Conservation (phyloP, 2,797 vertebrate genomes). For the Diglossa cyanea region DNA sequence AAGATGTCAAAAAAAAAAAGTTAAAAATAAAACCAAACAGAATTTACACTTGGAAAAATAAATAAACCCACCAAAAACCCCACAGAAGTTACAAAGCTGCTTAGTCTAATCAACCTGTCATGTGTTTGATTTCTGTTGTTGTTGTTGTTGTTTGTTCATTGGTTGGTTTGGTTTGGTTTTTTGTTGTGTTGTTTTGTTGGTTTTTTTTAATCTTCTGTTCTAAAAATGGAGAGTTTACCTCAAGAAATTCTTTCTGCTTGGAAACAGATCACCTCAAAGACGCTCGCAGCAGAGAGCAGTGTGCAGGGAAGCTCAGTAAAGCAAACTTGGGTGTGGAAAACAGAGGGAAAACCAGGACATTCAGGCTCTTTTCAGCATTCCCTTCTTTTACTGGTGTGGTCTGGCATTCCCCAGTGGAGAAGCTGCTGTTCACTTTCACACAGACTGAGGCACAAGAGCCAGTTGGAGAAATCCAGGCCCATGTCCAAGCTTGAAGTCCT, state of each 20-base stretch:
- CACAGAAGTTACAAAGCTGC: background rate
- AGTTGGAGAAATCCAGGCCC: background rate
- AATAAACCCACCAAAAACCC: background rate
- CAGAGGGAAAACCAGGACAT: background rate
- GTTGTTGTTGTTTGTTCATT: background rate
- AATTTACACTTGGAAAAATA: background rate
- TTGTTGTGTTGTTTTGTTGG: background rate
- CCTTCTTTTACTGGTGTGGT: background rate
- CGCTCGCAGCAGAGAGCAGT: background rate
- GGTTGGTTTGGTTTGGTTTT: background rate
- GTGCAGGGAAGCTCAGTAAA: slow-evolving; percentile 5
- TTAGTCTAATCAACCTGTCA: background rate
- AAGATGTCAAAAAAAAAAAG: background rate
- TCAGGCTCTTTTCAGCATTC: background rate
- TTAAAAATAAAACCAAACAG: background rate
- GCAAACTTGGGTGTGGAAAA: background rate
- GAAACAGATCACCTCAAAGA: slow-evolving; percentile 61
- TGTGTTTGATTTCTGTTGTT: slow-evolving; percentile 23
- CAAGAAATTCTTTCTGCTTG: slow-evolving; percentile 71
- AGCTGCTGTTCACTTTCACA: background rate
- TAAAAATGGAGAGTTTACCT: slow-evolving; percentile 74
- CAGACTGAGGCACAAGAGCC: background rate
- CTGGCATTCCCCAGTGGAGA: background rate
- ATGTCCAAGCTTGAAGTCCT: background rate
- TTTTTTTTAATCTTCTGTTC: slow-evolving; percentile 42